These are phyloP conservation scores for Eulemur albifrons DNA, from an alignment of 2,797 vertebrate species.

Conservation along the genomic window DNA sequence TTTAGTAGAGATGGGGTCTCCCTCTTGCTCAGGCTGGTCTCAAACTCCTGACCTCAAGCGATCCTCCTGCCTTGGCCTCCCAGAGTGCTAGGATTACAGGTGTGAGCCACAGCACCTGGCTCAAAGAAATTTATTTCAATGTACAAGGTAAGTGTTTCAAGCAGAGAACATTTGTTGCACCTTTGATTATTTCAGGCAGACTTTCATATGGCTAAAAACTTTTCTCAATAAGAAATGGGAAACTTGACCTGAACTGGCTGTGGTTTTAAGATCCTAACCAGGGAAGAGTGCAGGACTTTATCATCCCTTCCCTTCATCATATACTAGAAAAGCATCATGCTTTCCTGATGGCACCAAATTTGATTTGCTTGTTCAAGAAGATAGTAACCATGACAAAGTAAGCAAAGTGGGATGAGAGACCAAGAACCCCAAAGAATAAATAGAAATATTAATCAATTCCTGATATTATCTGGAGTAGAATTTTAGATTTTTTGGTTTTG, in stretches of 20 bases:
- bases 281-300: neutral
- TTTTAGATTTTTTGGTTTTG: neutral
- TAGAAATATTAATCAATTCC: neutral
- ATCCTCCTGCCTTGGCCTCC: too few species aligned
- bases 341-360: neutral
- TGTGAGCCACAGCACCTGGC: too few species aligned
- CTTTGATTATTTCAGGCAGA: neutral
- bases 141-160: neutral
- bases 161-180: neutral
- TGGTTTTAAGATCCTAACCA: constrained; percentile 1
- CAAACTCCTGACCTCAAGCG: too few species aligned
- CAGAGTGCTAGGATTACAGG: too few species aligned
- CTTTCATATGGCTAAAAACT: neutral
- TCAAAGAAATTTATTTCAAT: neutral
- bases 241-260: neutral
- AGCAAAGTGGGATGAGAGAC: neutral
- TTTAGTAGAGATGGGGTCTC: too few species aligned
- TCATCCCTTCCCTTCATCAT: neutral
- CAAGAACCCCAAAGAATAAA: neutral
- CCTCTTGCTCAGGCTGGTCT: too few species aligned
- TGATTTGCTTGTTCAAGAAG: neutral
- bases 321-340: neutral
- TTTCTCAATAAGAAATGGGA: neutral
- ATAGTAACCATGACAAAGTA: neutral
- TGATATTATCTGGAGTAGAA: neutral